These are phyloP conservation scores for Melanocharis versteri DNA, from an alignment of 2,113 vertebrate species.

Conservation along the genomic window DNA sequence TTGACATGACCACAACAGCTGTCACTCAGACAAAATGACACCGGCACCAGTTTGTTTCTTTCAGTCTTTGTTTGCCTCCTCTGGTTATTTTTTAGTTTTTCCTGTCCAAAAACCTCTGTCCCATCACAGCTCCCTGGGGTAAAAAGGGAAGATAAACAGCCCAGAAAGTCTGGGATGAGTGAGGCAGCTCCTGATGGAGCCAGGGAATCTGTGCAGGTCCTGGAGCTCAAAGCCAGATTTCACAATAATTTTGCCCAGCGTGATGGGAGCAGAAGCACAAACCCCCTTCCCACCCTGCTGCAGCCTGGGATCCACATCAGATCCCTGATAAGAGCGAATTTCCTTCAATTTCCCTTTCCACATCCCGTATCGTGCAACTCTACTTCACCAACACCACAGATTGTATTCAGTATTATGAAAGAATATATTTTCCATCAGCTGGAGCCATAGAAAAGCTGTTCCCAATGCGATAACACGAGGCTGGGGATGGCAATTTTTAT, in stretches of 20 bases:
- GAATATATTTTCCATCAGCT: neutral
- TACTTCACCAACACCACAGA: neutral
- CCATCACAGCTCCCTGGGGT: neutral
- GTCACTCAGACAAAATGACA: neutral
- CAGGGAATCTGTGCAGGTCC: neutral
- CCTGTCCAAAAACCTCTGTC: neutral
- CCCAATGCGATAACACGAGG: neutral
- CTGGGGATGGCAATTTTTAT: neutral
- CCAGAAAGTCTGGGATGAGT: neutral
- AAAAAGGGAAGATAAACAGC: neutral
- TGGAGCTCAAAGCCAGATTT: neutral
- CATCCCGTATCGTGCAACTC: neutral
- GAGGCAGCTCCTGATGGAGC: neutral
- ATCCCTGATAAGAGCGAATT: neutral
- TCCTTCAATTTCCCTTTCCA: neutral
- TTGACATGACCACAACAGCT: neutral
- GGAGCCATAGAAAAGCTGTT: neutral
- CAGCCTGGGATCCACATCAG: neutral
- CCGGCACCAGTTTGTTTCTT: neutral
- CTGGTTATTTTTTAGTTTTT: neutral
- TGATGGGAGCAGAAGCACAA: neutral
- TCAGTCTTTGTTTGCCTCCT: neutral
- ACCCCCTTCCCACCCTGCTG: neutral
- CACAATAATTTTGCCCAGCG: fast-evolving
- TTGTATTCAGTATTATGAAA: neutral